Evolutionary conservation across 2,113 vertebrate genomes (phyloP).

Genomic region (Myotis davidii): DNA sequence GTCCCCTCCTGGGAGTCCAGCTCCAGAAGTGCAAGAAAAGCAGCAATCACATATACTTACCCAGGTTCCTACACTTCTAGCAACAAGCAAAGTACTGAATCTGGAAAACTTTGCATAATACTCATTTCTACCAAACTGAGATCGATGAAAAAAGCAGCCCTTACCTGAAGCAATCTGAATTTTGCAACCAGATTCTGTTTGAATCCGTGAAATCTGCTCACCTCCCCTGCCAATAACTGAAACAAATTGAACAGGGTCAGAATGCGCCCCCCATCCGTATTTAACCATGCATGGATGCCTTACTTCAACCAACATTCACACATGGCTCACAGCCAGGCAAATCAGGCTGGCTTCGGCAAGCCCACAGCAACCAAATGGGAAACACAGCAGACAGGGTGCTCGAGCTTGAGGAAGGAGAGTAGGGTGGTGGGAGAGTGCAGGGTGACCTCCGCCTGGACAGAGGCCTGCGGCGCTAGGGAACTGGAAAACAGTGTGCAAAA

Average conservation of each 20-base stretch:
- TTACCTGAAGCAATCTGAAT: conserved; percentile 99
- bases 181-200: conserved; percentile 99
- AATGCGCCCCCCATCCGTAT: background rate
- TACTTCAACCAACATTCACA: background rate
- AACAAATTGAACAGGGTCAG: conserved; percentile 82
- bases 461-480: background rate
- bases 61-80: background rate
- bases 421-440: background rate
- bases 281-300: background rate
- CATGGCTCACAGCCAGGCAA: background rate
- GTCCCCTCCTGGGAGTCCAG: background rate
- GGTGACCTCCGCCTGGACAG: background rate
- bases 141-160: conserved; percentile 23
- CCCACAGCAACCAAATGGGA: rapidly evolving
- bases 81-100: background rate
- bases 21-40: background rate
- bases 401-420: background rate
- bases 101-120: background rate
- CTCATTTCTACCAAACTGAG: background rate
- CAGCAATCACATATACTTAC: conserved; percentile 24
- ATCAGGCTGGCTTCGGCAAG: rapidly evolving
- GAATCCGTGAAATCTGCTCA: conserved; percentile 99
- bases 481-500: background rate
- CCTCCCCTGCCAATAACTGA: conserved; percentile 98
- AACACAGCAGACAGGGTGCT: background rate